Base-by-base conservation (phyloP, 2,797 vertebrate species). In the Rhinella marina region DNA sequence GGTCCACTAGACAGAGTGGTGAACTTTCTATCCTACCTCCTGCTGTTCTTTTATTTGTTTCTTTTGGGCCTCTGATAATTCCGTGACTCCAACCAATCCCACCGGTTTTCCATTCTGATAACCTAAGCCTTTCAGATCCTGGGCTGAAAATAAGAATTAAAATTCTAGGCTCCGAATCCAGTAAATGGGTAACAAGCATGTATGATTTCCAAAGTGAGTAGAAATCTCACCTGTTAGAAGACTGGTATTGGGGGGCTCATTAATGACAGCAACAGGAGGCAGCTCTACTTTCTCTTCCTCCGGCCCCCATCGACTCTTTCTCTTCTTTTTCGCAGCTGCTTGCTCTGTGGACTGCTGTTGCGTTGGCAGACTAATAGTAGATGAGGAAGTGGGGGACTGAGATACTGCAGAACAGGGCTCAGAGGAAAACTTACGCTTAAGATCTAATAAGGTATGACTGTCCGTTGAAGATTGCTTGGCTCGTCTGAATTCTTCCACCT, bases 231-330 rank as follows among this genome's bases (percentile, higher is more conserved):
- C 88, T 62, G 88, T 86, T 25, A 89, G 62, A 41, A 89, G 54
- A 62, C 52, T 89, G 8, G 88, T 89, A 84, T 89, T 81, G 12
- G 85, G 81, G 41, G 85, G 81, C 41, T 89, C 81, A 50, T 93
- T 94, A 1, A 92, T 89, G 2, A 95, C 91, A 89, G 94, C 93
- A 0, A 95, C 91, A 0, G 95, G 94, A 0, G 97, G 97, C 73
- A 99, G 54, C 0, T 97, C 96, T n/a, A 98, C 96, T 92, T 97
- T 97, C 82, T 99, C 98, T 12, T 98, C 97, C 90, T 98, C 97
- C 0, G 98, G 96, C 0, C 98, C 98, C 98, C 98, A 99, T 48
- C 98, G 94, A 92, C 98, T 99, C 93, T 99, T 99, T 90, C 97
- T 93, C 92, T 98, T 99, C 90, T 96, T 96, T 89, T 99, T 99